Base-by-base conservation (phyloP, 1,140 invertebrate species). In the Hylaeus volcanicus region DNA sequence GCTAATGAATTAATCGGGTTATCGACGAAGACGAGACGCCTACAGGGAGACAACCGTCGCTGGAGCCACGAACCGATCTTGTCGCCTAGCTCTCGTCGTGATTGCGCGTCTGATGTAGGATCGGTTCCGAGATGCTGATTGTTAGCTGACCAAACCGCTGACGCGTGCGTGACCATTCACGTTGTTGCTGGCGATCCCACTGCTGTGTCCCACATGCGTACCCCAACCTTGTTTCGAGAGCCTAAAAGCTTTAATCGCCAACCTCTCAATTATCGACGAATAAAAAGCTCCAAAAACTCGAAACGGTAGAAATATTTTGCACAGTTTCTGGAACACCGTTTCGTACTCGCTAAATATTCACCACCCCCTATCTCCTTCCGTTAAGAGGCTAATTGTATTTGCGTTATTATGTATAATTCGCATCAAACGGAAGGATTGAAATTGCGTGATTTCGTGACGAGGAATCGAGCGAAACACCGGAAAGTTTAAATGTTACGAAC, bases 1-100 rank as follows among this genome's bases (percentile, higher is more conserved):
- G 76, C 63, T 86, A 81, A 86, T 84, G 78, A 87, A 87, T 87
- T 87, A 86, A 87, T 87, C 75, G 74, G 63, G 51, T 86, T 83
- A 86, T 86, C 65, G 71, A 51, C 2, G 51, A 84, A 74, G 78
- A 73, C 70, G 71, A 77, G 73, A 55, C 41, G 72, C 56, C 58
- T 12, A 43, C n/a, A 79, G 79, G 66, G 56, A 66, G 37, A 71
- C 66, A 41, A 61, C 53, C 66, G 48, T 51, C 39, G 58, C n/a
- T 55, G n/a, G n/a, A 60, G 77, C 68, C n/a, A 41, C 56, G n/a
- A 69, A 37, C 3, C n/a, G 15, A 53, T 41, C n/a, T 15, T 45
- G 48, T 48, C 43, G 14, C 68, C 26, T 41, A 2, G 15, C 26
- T 45, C 53, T 72, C 68, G 11, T 15, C 58, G 63, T 79, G 78